Evolutionary conservation across 2,888 invertebrate genomes (phyloP).

Genomic region (Teleiodes luculella): DNA sequence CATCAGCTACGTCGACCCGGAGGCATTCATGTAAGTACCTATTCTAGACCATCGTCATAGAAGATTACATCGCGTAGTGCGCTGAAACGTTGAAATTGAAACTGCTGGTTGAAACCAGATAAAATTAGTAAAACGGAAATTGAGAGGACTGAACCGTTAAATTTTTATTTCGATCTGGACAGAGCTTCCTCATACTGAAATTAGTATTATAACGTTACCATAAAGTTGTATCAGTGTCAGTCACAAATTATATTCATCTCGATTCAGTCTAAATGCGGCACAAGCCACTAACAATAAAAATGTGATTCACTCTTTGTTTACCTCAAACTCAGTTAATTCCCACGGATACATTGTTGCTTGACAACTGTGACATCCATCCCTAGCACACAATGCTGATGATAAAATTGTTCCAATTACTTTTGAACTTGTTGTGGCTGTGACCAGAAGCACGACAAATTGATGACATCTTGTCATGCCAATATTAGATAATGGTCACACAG

Average conservation of each 20-base stretch:
- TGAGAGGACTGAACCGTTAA: too few species aligned
- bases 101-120: too few species aligned
- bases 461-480: slow-evolving; percentile 53
- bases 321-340: slow-evolving; percentile 35
- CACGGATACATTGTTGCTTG: slow-evolving; percentile 46
- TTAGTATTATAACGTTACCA: too few species aligned
- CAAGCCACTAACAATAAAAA: slow-evolving; percentile 3
- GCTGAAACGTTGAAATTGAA: too few species aligned
- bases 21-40: slow-evolving; percentile 81
- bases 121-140: too few species aligned
- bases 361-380: slow-evolving; percentile 38
- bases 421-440: slow-evolving; percentile 53
- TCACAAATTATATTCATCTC: neutral
- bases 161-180: too few species aligned
- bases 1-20: slow-evolving; percentile 81
- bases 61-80: too few species aligned
- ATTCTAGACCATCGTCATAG: too few species aligned
- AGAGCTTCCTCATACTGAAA: too few species aligned
- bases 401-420: slow-evolving; percentile 71
- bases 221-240: too few species aligned
- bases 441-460: slow-evolving; percentile 56
- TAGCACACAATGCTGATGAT: slow-evolving; percentile 56
- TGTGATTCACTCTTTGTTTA: slow-evolving; percentile 38
- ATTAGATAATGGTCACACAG: slow-evolving; percentile 70
- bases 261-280: neutral